Evolutionary conservation across 1,140 invertebrate genomes (phyloP).

Genomic region (Aphidius ervi): DNA sequence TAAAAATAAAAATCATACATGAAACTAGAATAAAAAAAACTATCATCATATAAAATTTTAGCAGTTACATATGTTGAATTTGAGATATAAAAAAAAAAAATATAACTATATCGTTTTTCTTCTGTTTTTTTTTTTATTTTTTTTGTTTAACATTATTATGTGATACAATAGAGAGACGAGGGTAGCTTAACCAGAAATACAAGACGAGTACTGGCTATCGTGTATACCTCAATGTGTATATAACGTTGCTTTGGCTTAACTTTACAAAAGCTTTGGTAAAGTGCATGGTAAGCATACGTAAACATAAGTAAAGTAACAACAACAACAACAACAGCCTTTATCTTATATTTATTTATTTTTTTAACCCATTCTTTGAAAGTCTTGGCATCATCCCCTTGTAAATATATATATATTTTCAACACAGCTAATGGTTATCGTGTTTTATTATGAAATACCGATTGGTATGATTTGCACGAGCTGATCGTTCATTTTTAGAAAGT

Average conservation of each 20-base stretch:
- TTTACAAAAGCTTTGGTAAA: not conserved
- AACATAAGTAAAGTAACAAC: not conserved
- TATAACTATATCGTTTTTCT: too few species aligned
- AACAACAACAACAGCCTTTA: too few species aligned
- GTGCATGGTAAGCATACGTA: conserved; percentile 10
- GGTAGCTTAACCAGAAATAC: conserved; percentile 7
- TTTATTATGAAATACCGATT: not conserved
- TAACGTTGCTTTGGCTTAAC: too few species aligned
- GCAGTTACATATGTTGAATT: too few species aligned
- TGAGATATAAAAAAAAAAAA: too few species aligned
- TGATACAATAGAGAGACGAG: conserved; percentile 9
- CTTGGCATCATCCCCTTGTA: too few species aligned
- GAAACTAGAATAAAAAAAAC: too few species aligned
- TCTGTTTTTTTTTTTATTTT: conserved; percentile 1
- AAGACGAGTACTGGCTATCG: conserved; percentile 8
- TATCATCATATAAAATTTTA: too few species aligned
- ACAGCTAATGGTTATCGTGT: not conserved
- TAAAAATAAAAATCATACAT: too few species aligned
- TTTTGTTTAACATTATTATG: conserved; percentile 26
- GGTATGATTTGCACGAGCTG: not conserved
- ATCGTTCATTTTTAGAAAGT: not conserved
- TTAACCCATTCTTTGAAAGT: too few species aligned
- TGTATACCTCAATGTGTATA: not conserved
- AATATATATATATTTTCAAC: too few species aligned
- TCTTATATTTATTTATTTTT: too few species aligned